These are phyloP conservation scores for Diplazon laetatorius DNA, from an alignment of 2,888 invertebrate species.

Conservation along the genomic window DNA sequence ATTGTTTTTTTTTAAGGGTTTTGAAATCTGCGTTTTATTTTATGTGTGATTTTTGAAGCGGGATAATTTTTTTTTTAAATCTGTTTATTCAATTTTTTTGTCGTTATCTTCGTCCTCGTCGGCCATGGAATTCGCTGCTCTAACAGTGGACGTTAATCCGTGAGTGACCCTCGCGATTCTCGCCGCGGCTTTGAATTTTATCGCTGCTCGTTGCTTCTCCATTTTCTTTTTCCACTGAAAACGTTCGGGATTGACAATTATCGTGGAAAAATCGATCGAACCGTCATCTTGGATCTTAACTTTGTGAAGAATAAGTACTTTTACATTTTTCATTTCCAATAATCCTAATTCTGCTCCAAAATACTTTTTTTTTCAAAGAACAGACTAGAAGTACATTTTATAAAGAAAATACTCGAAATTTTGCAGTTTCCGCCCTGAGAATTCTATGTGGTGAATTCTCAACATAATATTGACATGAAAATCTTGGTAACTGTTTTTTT, in stretches of 20 bases:
- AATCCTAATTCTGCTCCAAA: too few relatives aligned
- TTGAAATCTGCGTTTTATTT: slow-evolving; percentile 16
- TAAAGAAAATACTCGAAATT: too few relatives aligned
- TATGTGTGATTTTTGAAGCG: neutral
- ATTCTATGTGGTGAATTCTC: too few relatives aligned
- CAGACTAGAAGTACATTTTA: too few relatives aligned
- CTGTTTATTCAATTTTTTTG: slow-evolving; percentile 47
- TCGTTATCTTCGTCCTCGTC: slow-evolving; percentile 67
- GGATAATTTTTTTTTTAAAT: neutral
- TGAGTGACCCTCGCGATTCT: slow-evolving; percentile 84
- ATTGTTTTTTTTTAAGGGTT: slow-evolving; percentile 22
- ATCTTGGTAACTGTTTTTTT: too few relatives aligned
- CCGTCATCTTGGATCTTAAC: too few relatives aligned
- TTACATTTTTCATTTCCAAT: too few relatives aligned
- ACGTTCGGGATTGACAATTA: neutral
- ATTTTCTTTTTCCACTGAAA: slow-evolving; percentile 88
- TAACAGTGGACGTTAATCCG: slow-evolving; percentile 74
- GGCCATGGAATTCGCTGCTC: slow-evolving; percentile 66
- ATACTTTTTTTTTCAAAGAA: too few relatives aligned
- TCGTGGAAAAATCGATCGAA: too few relatives aligned
- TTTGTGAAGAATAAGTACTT: too few relatives aligned
- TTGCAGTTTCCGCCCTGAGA: too few relatives aligned
- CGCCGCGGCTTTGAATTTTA: slow-evolving; percentile 88
- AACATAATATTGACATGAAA: too few relatives aligned
- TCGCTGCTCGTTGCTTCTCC: slow-evolving; percentile 86